phyloP scores from a whole-genome alignment of 2,113 vertebrate genomes.

The Semicossyphus pulcher region DNA sequence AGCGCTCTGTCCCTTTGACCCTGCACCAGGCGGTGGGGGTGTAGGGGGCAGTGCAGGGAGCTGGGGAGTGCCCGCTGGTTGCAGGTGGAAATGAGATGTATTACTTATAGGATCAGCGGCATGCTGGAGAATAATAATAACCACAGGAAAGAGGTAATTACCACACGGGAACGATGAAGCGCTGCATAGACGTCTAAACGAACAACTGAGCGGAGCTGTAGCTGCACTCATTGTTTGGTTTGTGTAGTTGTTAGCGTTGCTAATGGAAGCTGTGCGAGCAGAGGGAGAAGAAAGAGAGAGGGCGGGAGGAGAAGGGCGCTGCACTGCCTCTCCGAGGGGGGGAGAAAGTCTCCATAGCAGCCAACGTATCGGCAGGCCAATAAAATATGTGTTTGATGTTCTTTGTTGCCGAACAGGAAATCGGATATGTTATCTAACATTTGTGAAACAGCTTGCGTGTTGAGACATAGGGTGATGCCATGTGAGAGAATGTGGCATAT shows the following conservation, averaged over 20 bases:
- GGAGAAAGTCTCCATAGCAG: conserved; percentile 4
- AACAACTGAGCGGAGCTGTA: conserved; percentile 22
- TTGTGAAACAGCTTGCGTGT: conserved; percentile 19
- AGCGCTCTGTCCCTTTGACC: conserved; percentile 64
- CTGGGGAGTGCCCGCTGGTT: conserved; percentile 49
- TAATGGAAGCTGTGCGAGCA: conserved; percentile 16
- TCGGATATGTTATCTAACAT: conserved; percentile 50
- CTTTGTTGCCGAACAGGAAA: conserved; percentile 33
- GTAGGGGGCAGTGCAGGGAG: conserved; percentile 1
- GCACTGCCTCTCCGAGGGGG: background rate
- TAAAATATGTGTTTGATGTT: conserved; percentile 43
- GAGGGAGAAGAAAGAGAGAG: conserved; percentile 1
- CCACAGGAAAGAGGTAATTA: conserved; percentile 69
- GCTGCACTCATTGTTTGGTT: conserved; percentile 34
- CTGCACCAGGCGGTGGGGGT: conserved; percentile 18
- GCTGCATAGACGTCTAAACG: conserved; percentile 4
- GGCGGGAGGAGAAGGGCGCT: background rate
- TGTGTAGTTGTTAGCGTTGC: conserved; percentile 28
- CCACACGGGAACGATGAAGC: conserved; percentile 38
- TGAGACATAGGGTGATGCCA: conserved; percentile 32
- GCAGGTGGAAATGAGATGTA: conserved; percentile 75
- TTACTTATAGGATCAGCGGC: conserved; percentile 67
- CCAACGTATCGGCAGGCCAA: conserved; percentile 4
- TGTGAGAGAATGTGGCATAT: conserved; percentile 47
- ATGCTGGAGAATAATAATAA: conserved; percentile 69